Base-by-base conservation (phyloP, 1,140 invertebrate genomes). In the Caerostris darwini region DNA sequence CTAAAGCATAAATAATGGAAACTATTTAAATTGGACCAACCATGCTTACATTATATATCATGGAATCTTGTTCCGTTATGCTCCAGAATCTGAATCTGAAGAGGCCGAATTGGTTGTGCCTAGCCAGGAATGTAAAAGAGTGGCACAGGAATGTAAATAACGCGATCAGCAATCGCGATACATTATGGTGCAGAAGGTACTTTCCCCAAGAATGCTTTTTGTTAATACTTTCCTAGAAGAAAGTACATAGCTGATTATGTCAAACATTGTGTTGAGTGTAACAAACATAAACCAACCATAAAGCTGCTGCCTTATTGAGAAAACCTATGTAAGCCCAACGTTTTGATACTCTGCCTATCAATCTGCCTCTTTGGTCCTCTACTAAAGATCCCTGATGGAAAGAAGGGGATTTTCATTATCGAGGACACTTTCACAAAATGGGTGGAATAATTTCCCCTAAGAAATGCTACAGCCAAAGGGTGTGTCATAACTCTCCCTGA, bases 141-240 rank as follows among this genome's bases (percentile, higher is more conserved):
- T 94, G 7, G 12, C 92, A 2, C 34, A 69, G 50, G 0, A 34
- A n/a, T 19, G 19, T 19, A n/a, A n/a, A n/a, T n/a, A 53, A 53
- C 89, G 92, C 34, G 89, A 94, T 85, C 57, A 8, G n/a, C 89
- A 19, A 83, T 77, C 1, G 56, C 56, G n/a, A 57, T 67, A 3
- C 94, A 94, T n/a, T 94, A 93, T 58, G 54, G 64, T 14, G 57
- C 19, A 5, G 64, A 64, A 57, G 50, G 50, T n/a, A 94, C 88
- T 67, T 90, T 53, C 17, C 14, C 12, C 57, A 89, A 19, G 56
- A 94, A 88, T 57, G 10, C 19, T 50, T 53, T 2, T 17, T 14
- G n/a, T 54, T 92, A 61, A 14, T 85, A 54, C 53, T 92, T 64
- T 7, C 3, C n/a, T 3, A n/a, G 6, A 58, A 71, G 19, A n/a